These are phyloP conservation scores for Columbina picui DNA, from an alignment of 2,113 vertebrate species.

Conservation along the genomic window DNA sequence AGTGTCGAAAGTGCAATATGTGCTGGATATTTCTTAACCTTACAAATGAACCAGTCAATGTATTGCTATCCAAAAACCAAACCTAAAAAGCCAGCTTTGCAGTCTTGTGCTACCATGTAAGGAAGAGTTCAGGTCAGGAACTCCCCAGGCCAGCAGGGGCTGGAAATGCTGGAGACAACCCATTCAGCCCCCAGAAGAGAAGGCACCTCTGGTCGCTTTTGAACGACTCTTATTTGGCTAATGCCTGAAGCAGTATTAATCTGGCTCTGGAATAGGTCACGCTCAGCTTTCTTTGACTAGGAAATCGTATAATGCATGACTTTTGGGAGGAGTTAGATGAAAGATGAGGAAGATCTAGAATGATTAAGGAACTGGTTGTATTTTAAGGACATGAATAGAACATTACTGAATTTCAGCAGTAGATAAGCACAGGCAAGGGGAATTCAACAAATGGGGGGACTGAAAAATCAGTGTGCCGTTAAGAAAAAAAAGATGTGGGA, in stretches of 20 bases:
- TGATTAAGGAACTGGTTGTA: not conserved
- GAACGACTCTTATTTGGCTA: conserved; percentile 73
- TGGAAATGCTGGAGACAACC: conserved; percentile 53
- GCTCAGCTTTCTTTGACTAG: conserved; percentile 10
- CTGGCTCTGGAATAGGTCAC: conserved; percentile 22
- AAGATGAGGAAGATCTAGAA: not conserved
- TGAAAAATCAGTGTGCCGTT: not conserved
- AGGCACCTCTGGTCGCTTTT: conserved; percentile 72
- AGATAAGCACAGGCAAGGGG: conserved; percentile 9
- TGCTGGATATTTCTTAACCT: conserved; percentile 31
- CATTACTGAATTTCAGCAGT: not conserved
- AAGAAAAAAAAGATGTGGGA: not conserved
- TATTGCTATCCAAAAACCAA: conserved; percentile 31
- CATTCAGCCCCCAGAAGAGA: conserved; percentile 65
- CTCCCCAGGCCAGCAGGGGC: conserved; percentile 49
- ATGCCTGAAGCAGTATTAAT: conserved; percentile 59
- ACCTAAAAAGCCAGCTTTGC: conserved; percentile 18
- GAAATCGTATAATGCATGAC: not conserved
- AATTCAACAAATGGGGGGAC: not conserved
- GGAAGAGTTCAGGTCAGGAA: conserved; percentile 32
- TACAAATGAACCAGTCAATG: not conserved
- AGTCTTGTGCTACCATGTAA: conserved; percentile 41
- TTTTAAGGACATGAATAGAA: not conserved
- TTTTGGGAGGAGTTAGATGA: conserved; percentile 5
- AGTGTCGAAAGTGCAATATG: conserved; percentile 38